A percentile compares a stretch with the other conserved stretches of the same genome.
Evolutionary conservation across 2,113 vertebrate species (phyloP).

Genomic region (Micronycteris hirsuta): DNA sequence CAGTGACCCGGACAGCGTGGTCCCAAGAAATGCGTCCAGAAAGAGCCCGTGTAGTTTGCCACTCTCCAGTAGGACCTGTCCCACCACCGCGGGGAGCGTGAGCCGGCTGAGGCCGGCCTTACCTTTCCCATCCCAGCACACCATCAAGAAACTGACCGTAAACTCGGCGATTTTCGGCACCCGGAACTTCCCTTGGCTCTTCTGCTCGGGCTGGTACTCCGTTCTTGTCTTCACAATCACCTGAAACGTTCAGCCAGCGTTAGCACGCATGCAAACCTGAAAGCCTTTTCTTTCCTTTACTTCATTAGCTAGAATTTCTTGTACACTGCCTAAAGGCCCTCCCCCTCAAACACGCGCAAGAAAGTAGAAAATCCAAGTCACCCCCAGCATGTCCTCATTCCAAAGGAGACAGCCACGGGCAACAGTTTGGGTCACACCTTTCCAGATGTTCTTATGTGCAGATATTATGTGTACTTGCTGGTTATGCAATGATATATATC

Average conservation of each 20-base stretch:
- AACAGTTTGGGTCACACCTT: neutral
- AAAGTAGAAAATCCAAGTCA: neutral
- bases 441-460: neutral
- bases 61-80: neutral
- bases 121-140: constrained; percentile 91
- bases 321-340: neutral
- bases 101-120: constrained; percentile 59
- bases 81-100: accelerated
- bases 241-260: constrained; percentile 76
- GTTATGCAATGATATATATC: neutral
- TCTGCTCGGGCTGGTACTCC: constrained; percentile 97
- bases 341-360: neutral
- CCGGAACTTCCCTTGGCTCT: constrained; percentile 94
- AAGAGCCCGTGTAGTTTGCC: neutral
- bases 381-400: neutral
- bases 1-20: neutral
- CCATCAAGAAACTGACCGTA: constrained; percentile 96
- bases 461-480: neutral
- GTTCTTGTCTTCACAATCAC: constrained; percentile 98
- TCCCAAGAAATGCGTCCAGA: neutral
- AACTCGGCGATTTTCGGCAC: constrained; percentile 98
- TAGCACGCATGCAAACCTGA: neutral
- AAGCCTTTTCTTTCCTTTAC: neutral
- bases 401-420: neutral
- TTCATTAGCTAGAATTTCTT: neutral